Evolutionary conservation across 2,113 vertebrate species (phyloP).

Genomic region (Embiotoca jacksoni): DNA sequence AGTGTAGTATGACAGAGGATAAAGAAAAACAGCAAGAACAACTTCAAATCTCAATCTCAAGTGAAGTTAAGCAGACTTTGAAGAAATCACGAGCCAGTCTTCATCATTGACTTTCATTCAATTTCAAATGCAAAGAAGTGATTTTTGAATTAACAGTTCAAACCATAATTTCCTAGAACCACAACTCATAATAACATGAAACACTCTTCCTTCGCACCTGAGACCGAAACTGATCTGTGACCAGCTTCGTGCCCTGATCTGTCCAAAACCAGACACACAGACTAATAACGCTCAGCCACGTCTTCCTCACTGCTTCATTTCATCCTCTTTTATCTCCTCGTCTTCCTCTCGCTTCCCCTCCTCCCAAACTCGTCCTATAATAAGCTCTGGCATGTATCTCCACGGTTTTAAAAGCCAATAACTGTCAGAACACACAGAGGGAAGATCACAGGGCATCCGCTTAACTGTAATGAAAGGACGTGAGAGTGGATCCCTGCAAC

Average conservation of each 20-base stretch:
- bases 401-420: slow-evolving; percentile 41
- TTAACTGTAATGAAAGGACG: slow-evolving; percentile 68
- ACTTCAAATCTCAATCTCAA: no score
- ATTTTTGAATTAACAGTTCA: no score
- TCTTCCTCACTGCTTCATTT: not conserved
- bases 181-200: no score
- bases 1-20: no score
- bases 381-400: slow-evolving; percentile 46
- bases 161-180: no score
- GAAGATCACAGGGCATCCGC: slow-evolving; percentile 64
- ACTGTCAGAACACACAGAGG: slow-evolving; percentile 39
- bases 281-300: not conserved
- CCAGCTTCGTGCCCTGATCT: no score
- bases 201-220: not conserved
- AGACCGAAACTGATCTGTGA: not conserved
- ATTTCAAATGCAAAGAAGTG: no score
- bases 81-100: no score
- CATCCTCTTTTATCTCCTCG: not conserved
- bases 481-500: slow-evolving; percentile 54
- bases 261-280: no score
- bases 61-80: no score
- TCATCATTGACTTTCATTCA: no score
- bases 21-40: no score
- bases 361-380: slow-evolving; percentile 28
- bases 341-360: slow-evolving; percentile 1